phyloP scores from a whole-genome alignment of 2,113 vertebrate species.

The Chaenogobius annularis region DNA sequence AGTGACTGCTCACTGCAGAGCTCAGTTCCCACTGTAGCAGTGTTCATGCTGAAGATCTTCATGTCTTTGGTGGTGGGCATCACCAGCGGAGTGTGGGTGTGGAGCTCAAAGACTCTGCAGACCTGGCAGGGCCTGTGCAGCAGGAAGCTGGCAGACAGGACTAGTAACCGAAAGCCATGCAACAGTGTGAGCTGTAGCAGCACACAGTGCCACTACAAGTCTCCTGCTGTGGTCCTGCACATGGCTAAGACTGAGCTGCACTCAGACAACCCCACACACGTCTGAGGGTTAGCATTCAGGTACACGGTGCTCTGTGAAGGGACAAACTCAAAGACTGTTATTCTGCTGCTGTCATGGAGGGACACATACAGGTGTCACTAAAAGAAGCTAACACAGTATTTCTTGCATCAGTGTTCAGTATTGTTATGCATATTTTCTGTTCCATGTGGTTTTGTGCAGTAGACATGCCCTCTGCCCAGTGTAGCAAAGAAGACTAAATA shows the following conservation, averaged over 20 bases:
- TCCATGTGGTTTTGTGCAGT: constrained; percentile 52
- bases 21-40: constrained; percentile 91
- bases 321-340: constrained; percentile 61
- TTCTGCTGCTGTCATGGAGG: constrained; percentile 55
- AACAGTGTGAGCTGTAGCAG: constrained; percentile 83
- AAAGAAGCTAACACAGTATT: constrained; percentile 62
- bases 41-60: constrained; percentile 99
- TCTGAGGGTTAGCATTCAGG: constrained; percentile 57
- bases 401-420: constrained; percentile 61
- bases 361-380: constrained; percentile 45
- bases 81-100: constrained; percentile 99
- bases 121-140: constrained; percentile 96
- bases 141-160: constrained; percentile 87
- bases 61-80: constrained; percentile 98
- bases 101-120: constrained; percentile 99
- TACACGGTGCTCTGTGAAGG: constrained; percentile 47
- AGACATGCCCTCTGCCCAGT: constrained; percentile 46
- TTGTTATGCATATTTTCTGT: constrained; percentile 57
- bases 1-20: constrained; percentile 85
- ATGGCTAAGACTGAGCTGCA: constrained; percentile 92
- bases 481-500: constrained; percentile 38
- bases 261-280: constrained; percentile 90
- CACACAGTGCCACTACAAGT: constrained; percentile 91
- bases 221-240: constrained; percentile 88
- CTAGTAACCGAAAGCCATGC: constrained; percentile 86